Evolutionary conservation across 1,140 invertebrate genomes (phyloP), one percentile per base, ranked within the genome.

Genomic region (Drosophila sturtevanti): DNA sequence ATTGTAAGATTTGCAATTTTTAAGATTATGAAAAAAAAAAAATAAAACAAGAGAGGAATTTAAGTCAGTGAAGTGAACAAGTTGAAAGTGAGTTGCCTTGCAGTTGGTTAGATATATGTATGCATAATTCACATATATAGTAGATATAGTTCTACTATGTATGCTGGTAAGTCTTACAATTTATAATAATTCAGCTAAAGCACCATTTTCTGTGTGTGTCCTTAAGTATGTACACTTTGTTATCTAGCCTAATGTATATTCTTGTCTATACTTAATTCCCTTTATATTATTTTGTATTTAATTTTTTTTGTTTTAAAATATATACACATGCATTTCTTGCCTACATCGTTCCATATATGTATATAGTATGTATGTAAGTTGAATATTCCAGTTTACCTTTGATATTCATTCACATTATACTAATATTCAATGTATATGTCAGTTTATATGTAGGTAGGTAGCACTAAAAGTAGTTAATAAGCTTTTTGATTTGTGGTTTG

Each of bases 101-200:
- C 41, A 38, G 24, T 54, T 68, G 38, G 27, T 65, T 79, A 14
- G 54, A 72, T 60, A 68, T n/a, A 16, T 41, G 10, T 10, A 18
- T 44, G 16, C 18, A 18, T 44, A 44, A 44, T 44, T 14, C 41
- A 18, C 41, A 44, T 44, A 44, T 44, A 44, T 44, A 44, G 16
- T 44, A 44, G 68, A 62, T 73, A 64, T 52, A 59, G 54, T 68
- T 63, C 63, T 58, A 68, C 54, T 74, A 62, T 61, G 41, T 61
- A 59, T 48, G 16, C 41, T 48, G 76, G 65, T 70, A 72, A 77
- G 79, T 82, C 79, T 89, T 89, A 90, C 61, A 73, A 63, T 85
- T 87, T 73, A 76, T 79, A 84, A 89, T 89, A 90, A 89, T 91
- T 91, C 85, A 91, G 89, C 89, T 91, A 91, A 91, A 91, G 89